Conservation (phyloP, 2,888 invertebrate genomes). For the Caenorhabditis afra region DNA sequence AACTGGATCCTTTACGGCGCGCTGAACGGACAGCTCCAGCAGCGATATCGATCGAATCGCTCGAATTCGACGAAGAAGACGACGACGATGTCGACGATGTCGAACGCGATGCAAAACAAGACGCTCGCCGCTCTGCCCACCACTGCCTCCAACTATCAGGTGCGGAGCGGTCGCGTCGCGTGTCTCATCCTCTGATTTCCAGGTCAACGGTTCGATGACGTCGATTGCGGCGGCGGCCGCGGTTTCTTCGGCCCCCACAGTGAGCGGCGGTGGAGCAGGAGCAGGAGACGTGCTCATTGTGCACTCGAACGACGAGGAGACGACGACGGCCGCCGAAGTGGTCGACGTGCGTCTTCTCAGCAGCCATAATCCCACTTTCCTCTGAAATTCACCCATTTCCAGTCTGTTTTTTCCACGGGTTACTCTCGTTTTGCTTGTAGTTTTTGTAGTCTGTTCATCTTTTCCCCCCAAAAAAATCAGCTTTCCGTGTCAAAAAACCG, state of each 20-base stretch:
- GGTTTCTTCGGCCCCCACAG: slow-evolving; percentile 8
- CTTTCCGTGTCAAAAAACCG: too few relatives aligned
- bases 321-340: slow-evolving; percentile 41
- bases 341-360: slow-evolving; percentile 47
- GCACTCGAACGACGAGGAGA: slow-evolving; percentile 7
- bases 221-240: slow-evolving; percentile 26
- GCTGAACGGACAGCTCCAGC: slow-evolving; percentile 77
- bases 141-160: slow-evolving; percentile 45
- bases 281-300: slow-evolving; percentile 16
- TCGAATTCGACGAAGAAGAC: slow-evolving; percentile 46
- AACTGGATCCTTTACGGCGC: slow-evolving; percentile 80
- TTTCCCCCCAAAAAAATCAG: too few relatives aligned
- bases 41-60: slow-evolving; percentile 68
- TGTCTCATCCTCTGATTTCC: neutral
- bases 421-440: too few relatives aligned
- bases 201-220: slow-evolving; percentile 56
- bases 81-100: slow-evolving; percentile 43
- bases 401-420: too few relatives aligned
- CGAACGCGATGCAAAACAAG: slow-evolving; percentile 28
- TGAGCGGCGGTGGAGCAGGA: neutral
- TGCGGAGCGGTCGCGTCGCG: neutral
- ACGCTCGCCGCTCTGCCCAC: slow-evolving; percentile 17
- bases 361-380: slow-evolving; percentile 55
- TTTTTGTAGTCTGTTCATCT: too few relatives aligned
- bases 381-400: slow-evolving; percentile 8